Percentiles rank a stretch among this genome's conserved stretches.
phyloP scores from a whole-genome alignment of 2,888 invertebrate genomes.

The Tinea trinotella region DNA sequence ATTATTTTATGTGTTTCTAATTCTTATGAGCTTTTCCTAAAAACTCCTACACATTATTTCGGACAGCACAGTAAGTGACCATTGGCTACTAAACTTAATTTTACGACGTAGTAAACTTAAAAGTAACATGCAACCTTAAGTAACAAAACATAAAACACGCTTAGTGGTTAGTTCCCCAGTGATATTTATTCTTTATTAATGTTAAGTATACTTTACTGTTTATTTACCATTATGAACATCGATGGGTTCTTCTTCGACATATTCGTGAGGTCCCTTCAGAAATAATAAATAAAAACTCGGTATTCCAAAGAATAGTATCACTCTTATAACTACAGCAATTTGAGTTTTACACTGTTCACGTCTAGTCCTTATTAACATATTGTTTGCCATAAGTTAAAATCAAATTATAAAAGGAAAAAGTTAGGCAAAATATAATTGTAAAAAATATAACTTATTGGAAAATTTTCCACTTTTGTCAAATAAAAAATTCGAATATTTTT shows the following conservation, averaged over 20 bases:
- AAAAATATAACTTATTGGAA: conserved; percentile 4
- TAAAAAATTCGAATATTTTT: conserved; percentile 54
- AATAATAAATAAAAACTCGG: conserved; percentile 41
- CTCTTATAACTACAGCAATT: conserved; percentile 40
- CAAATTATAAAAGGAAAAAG: conserved; percentile 24
- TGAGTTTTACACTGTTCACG: conserved; percentile 37
- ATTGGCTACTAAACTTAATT: too few relatives aligned
- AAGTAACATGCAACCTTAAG: too few relatives aligned
- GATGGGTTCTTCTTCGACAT: not conserved
- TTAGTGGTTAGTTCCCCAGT: too few relatives aligned
- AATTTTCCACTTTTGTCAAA: conserved; percentile 42
- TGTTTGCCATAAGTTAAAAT: conserved; percentile 43
- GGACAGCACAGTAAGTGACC: too few relatives aligned
- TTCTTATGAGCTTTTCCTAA: too few relatives aligned
- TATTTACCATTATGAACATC: not conserved
- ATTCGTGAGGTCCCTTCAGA: conserved; percentile 21
- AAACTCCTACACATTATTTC: too few relatives aligned
- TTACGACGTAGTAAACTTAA: too few relatives aligned
- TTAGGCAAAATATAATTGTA: not conserved
- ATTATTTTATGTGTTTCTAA: too few relatives aligned
- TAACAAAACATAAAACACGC: too few relatives aligned
- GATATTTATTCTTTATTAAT: too few relatives aligned
- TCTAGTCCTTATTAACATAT: conserved; percentile 61
- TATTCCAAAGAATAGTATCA: conserved; percentile 45
- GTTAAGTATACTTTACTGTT: too few relatives aligned